Evolutionary conservation across 2,797 vertebrate species (phyloP).

Genomic region (Argentina silus): DNA sequence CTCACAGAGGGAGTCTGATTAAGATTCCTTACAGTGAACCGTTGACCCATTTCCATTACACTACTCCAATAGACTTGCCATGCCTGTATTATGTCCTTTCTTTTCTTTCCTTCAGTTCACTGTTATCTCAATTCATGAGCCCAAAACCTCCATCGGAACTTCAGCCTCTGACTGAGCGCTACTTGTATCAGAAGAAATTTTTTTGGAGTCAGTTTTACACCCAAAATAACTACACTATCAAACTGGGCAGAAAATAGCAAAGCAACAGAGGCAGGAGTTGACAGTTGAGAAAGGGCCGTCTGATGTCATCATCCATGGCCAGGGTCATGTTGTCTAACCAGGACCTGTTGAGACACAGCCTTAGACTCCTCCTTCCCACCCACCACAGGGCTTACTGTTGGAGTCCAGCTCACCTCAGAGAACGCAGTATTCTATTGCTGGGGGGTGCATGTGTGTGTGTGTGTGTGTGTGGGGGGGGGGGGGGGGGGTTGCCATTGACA

Average conservation of each 20-base stretch:
- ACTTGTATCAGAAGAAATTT: background rate
- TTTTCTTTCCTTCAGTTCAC: background rate
- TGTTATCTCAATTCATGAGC: background rate
- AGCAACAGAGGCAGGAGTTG: slow-evolving; percentile 23
- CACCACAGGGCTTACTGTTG: background rate
- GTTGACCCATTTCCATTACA: slow-evolving; percentile 49
- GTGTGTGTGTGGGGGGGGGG: background rate
- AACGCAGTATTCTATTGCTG: no score
- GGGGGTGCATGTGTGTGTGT: background rate
- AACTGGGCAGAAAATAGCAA: slow-evolving; percentile 1
- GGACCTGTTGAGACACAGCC: slow-evolving; percentile 49
- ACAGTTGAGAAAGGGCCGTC: slow-evolving; percentile 6
- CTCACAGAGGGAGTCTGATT: slow-evolving; percentile 25
- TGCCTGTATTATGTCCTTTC: background rate
- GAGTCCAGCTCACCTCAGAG: no score
- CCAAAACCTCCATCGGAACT: background rate
- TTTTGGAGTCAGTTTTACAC: background rate
- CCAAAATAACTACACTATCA: slow-evolving; percentile 8
- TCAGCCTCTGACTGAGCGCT: background rate
- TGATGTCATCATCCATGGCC: background rate
- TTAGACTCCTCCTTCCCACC: background rate
- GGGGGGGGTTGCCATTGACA: background rate
- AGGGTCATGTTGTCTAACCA: slow-evolving; percentile 11
- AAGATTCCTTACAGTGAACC: slow-evolving; percentile 49
- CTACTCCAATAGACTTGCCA: background rate